Conservation (phyloP, 1,140 invertebrate genomes). For the Gonioctena quinquepunctata region DNA sequence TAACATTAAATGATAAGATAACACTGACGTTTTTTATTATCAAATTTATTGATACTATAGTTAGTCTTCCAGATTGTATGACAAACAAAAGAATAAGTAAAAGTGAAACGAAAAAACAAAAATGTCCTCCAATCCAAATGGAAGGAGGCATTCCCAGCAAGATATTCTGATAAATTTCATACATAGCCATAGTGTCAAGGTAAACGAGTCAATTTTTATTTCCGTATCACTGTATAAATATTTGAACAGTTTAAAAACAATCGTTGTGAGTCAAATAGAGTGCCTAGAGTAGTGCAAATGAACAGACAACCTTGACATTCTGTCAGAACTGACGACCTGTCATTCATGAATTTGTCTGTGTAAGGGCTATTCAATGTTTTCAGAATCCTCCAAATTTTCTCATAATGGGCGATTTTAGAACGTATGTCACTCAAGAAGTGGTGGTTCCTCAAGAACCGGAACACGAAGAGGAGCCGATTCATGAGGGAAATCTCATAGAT, state of each 20-base stretch:
- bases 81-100: too few species aligned
- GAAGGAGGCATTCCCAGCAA: background rate
- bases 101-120: too few species aligned
- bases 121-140: too few species aligned
- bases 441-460: constrained; percentile 77
- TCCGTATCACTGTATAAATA: too few species aligned
- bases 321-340: background rate
- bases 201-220: too few species aligned
- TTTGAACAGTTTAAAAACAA: too few species aligned
- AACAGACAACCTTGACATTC: background rate
- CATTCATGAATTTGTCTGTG: background rate
- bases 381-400: constrained; percentile 94
- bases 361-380: too few species aligned
- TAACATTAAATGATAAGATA: too few species aligned
- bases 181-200: background rate
- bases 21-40: too few species aligned
- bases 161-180: background rate
- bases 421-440: constrained; percentile 93
- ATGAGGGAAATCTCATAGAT: constrained; percentile 71
- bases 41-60: too few species aligned
- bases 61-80: too few species aligned
- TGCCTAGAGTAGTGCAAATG: background rate
- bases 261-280: too few species aligned
- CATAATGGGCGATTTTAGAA: constrained; percentile 87
- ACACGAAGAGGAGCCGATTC: constrained; percentile 61